Conservation (phyloP, 2,113 vertebrate species). For the Oncorhynchus masou region DNA sequence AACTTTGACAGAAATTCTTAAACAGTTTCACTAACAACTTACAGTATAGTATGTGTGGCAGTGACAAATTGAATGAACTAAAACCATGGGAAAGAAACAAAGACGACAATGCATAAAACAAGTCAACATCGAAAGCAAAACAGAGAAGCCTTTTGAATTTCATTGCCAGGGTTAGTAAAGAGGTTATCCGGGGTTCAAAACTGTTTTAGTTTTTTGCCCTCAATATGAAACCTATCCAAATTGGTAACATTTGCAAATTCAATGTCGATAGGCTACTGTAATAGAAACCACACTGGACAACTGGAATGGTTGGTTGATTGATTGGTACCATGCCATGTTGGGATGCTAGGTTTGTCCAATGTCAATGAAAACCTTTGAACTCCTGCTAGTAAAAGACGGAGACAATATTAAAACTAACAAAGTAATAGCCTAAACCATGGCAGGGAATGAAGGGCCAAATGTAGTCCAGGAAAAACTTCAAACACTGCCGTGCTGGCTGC, state of each 20-base stretch:
- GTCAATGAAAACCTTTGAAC: constrained; percentile 1
- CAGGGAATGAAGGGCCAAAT: neutral
- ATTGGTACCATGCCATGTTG: neutral
- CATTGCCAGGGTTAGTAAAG: constrained; percentile 49
- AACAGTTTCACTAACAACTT: constrained; percentile 6
- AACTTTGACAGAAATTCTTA: neutral
- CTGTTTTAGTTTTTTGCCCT: constrained; percentile 12
- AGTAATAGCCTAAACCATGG: neutral
- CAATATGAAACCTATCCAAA: neutral
- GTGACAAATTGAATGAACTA: constrained; percentile 19
- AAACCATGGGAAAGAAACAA: constrained; percentile 24
- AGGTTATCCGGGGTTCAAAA: constrained; percentile 33
- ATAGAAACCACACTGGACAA: neutral
- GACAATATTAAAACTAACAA: neutral
- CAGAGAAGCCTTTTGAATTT: constrained; percentile 39
- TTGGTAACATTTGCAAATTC: neutral
- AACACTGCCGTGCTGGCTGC: neutral
- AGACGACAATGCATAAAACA: constrained; percentile 32
- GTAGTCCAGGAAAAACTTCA: neutral
- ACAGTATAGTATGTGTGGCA: neutral
- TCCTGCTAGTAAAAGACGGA: neutral
- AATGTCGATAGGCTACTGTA: neutral
- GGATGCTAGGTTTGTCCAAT: neutral
- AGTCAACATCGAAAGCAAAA: constrained; percentile 52
- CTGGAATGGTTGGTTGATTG: neutral